A percentile compares a stretch with the other conserved stretches of the same genome.
Conservation (phyloP, 2,113 vertebrate genomes). For the Brachypteracias leptosomus region DNA sequence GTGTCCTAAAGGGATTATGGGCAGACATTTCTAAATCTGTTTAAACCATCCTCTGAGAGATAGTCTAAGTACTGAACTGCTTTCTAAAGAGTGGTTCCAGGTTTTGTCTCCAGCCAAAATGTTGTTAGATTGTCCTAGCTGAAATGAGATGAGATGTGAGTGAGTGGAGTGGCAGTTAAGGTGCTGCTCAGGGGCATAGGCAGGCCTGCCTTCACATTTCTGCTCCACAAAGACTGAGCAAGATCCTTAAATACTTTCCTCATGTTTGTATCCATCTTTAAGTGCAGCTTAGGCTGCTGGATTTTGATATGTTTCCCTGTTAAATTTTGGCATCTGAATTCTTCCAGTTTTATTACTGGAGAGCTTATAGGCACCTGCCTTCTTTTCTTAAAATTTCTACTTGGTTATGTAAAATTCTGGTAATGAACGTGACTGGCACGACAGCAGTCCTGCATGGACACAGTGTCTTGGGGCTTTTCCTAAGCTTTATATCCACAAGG, state of each 20-base stretch:
- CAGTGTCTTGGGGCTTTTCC: not conserved
- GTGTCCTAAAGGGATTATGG: not conserved
- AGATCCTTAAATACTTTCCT: not conserved
- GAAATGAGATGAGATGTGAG: not conserved
- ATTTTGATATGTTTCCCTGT: not conserved
- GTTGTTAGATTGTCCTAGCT: not conserved
- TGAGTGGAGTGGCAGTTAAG: not conserved
- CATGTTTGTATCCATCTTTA: not conserved
- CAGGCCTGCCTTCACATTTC: not conserved
- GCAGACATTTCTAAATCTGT: not conserved
- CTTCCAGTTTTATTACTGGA: not conserved
- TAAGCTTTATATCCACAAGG: not conserved
- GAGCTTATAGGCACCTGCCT: too few relatives aligned
- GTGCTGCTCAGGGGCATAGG: not conserved
- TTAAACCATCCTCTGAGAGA: not conserved
- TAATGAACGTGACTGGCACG: not conserved
- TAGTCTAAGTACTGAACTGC: rapidly evolving
- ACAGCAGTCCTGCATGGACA: not conserved
- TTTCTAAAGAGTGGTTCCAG: not conserved
- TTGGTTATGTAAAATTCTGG: not conserved
- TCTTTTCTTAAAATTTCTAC: not conserved
- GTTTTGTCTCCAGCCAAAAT: not conserved
- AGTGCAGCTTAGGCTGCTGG: not conserved
- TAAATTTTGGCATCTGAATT: not conserved
- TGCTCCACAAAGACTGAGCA: not conserved